Percentiles rank a stretch among this genome's conserved stretches.
Conservation (phyloP, 2,797 vertebrate species). For the Parauchenoglanis punctatus region DNA sequence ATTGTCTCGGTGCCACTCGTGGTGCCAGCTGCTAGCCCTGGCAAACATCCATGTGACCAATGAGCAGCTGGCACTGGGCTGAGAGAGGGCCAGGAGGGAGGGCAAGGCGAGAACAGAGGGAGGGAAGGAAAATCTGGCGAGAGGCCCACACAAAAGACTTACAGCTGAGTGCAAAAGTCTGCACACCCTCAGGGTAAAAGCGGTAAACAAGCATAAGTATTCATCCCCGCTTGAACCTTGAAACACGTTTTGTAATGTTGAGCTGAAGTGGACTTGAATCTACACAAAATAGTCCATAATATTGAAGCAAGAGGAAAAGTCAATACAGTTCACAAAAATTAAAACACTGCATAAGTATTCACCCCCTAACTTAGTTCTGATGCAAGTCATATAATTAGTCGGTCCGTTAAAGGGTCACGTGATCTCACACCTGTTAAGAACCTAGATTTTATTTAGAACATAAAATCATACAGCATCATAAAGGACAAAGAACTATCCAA, state of each 20-base stretch:
- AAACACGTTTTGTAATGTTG: background rate
- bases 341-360: background rate
- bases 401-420: background rate
- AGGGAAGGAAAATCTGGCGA: conserved; percentile 1
- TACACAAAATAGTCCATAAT: background rate
- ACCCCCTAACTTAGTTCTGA: background rate
- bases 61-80: conserved; percentile 54
- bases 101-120: background rate
- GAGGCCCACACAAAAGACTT: background rate
- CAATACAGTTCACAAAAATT: background rate
- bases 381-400: background rate
- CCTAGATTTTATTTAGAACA: background rate
- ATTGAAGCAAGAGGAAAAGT: background rate
- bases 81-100: conserved; percentile 17
- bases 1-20: conserved; percentile 60
- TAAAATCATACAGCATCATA: background rate
- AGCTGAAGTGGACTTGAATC: background rate
- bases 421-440: background rate
- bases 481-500: background rate
- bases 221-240: background rate
- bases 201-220: background rate
- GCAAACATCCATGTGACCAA: conserved; percentile 46
- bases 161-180: conserved; percentile 22
- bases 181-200: conserved; percentile 7
- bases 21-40: conserved; percentile 60